Percentiles rank a stretch among this genome's conserved stretches.
phyloP scores from a whole-genome alignment of 2,888 invertebrate genomes.

The Parelbella ahira region DNA sequence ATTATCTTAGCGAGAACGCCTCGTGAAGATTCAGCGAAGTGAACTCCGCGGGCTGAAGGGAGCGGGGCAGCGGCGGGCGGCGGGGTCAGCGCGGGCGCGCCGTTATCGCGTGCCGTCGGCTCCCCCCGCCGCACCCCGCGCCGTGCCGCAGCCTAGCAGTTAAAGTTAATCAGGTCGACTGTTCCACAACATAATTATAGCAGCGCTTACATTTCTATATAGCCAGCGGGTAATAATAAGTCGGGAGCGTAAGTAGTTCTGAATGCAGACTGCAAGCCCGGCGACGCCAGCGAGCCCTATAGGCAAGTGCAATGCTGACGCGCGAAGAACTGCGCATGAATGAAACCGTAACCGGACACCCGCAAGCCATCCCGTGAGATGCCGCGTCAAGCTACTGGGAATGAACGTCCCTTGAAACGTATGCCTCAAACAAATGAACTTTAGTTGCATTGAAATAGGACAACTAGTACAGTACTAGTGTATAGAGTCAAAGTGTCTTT shows the following conservation, averaged over 20 bases:
- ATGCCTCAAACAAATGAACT: too few species aligned
- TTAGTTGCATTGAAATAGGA: too few species aligned
- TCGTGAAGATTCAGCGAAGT: constrained; percentile 9
- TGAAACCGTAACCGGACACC: constrained; percentile 14
- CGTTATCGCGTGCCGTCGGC: constrained; percentile 43
- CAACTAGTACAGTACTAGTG: too few species aligned
- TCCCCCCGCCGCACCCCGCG: constrained; percentile 28
- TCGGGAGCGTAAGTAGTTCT: neutral
- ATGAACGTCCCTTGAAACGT: constrained; percentile 5
- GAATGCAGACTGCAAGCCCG: neutral
- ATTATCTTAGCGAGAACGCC: too few species aligned
- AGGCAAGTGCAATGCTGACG: constrained; percentile 1
- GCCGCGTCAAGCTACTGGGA: constrained; percentile 16
- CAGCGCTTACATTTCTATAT: constrained; percentile 3
- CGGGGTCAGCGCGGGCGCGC: constrained; percentile 54
- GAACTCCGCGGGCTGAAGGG: constrained; percentile 7
- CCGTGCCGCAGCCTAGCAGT: constrained; percentile 34
- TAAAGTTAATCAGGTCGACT: constrained; percentile 31
- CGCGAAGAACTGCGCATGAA: constrained; percentile 8
- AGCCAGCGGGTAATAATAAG: neutral
- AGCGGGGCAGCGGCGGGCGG: constrained; percentile 29
- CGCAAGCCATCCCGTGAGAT: constrained; percentile 5
- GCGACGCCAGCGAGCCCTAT: too few species aligned
- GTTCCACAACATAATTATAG: constrained; percentile 15
- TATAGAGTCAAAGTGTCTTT: too few species aligned